Evolutionary conservation across 2,888 invertebrate species (phyloP), one percentile per base, ranked within the genome.

Genomic region (Dexiosoma caninum): DNA sequence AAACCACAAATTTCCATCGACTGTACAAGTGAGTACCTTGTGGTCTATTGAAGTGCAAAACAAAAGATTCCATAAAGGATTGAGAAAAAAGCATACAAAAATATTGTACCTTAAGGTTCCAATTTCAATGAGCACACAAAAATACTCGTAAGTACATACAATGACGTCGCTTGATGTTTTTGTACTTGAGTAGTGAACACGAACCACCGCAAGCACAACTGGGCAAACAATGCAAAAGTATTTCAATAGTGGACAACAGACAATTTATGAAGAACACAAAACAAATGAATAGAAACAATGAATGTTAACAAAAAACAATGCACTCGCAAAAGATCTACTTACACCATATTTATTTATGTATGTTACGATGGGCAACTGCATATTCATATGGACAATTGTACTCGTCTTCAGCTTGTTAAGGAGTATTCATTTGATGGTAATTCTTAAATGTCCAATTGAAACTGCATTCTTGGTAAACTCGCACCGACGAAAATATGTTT

Each of bases 261-360:
- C 32, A 42, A 49, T 46, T 75, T 32, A 42, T 49, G 12, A 27
- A 35, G 32, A 51, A 67, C 62, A 77, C n/a, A 46, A 46, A 30
- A 27, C 37, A 67, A 67, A 59, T 19, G 35, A 42, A n/a, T 53
- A 21, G n/a, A 44, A 8, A 30, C 40, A 23, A 30, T 40, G 67
- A 44, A 69, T 60, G 40, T 42, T 35, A 42, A 53, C 51, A 12
- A 60, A 57, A 32, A 55, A 23, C 9, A 51, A 72, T 3, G 49
- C 42, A 19, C 16, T 37, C 35, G 12, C 9, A 37, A 37, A n/a
- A n/a, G n/a, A n/a, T n/a, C n/a, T n/a, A n/a, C n/a, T n/a, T n/a
- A n/a, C n/a, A n/a, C n/a, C n/a, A n/a, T n/a, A n/a, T n/a, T n/a
- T n/a, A n/a, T n/a, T n/a, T n/a, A n/a, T n/a, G n/a, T n/a, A n/a